Base-by-base conservation (phyloP, 2,888 invertebrate genomes). In the Eupithecia inturbata region DNA sequence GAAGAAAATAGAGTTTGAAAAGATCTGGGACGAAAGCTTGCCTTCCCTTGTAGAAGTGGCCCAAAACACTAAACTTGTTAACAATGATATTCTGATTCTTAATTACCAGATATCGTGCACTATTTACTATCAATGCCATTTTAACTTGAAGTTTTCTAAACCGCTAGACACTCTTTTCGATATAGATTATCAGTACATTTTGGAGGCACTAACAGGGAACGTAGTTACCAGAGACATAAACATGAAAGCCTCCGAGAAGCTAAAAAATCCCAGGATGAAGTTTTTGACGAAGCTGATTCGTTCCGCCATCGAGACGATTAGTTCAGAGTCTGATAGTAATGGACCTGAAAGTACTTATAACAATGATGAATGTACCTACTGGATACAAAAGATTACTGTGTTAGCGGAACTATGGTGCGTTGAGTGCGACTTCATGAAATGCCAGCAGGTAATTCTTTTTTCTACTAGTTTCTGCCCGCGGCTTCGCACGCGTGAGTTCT, bases 71-170 rank as follows among this genome's bases (percentile, higher is more conserved):
- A 96, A 96, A 80, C 95, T 95, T 71, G 96, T 97, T 1, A 97
- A 97, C 89, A 96, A 96, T 77, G 97, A 97, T 80, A 94, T 98
- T 78, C 92, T 99, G 12, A 95, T 96, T 81, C 93, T 98, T 72
- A 98, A 98, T 89, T 96, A 96, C 82, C 97, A 98, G 89, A 93
- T 98, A 71, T 96, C 96, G 2, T 95, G 96, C 77, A 96, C 97
- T 1, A 93, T 98, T 72, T 96, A 97, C 80, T 97, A 98, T 89
- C 96, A 98, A 80, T 96, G 97, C 28, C 95, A 96, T 79, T 97
- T 98, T 84, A 96, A 96, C 82, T 88, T 98, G 68, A 98, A 97
- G 86, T 94, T 96, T 79, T 89, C 95, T 68, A 97, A 96, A 88
- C 97, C 96, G 12, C 95, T 97, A 77, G 97, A 95, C 76, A 95